Conservation (phyloP, 2,113 vertebrate genomes). For the Myanophis thanlyinensis region DNA sequence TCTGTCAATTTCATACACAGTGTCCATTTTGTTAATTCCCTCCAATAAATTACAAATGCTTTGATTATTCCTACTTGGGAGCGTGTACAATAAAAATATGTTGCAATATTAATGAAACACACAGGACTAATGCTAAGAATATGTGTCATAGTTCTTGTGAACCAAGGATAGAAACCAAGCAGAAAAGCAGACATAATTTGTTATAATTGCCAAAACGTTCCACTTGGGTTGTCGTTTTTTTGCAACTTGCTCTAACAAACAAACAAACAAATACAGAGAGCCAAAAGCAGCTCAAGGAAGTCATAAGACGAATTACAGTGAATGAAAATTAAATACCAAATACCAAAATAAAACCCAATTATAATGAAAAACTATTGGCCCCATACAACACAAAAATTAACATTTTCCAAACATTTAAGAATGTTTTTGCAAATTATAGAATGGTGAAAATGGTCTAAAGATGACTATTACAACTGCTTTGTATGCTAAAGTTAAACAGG, state of each 20-base stretch:
- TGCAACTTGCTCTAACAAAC: background rate
- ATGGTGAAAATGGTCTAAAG: background rate
- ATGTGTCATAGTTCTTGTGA: background rate
- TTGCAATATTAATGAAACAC: background rate
- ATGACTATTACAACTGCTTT: background rate
- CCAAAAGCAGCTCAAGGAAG: background rate
- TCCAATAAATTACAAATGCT: background rate
- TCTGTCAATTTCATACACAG: background rate
- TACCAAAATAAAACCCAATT: background rate
- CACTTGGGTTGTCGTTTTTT: background rate
- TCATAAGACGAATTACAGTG: background rate
- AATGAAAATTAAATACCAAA: background rate
- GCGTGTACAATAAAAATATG: background rate
- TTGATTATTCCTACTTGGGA: background rate
- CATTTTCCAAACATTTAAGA: background rate
- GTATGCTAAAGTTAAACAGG: background rate
- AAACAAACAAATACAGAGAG: background rate
- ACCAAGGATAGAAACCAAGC: background rate
- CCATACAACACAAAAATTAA: background rate
- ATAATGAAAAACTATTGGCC: background rate
- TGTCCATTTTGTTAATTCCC: background rate
- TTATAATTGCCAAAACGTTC: background rate
- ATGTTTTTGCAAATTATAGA: background rate
- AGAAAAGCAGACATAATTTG: background rate
- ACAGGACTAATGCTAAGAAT: background rate